Conservation (phyloP, 53 echinoderm and acorn worm genomes). For the Echinarachnius parma region DNA sequence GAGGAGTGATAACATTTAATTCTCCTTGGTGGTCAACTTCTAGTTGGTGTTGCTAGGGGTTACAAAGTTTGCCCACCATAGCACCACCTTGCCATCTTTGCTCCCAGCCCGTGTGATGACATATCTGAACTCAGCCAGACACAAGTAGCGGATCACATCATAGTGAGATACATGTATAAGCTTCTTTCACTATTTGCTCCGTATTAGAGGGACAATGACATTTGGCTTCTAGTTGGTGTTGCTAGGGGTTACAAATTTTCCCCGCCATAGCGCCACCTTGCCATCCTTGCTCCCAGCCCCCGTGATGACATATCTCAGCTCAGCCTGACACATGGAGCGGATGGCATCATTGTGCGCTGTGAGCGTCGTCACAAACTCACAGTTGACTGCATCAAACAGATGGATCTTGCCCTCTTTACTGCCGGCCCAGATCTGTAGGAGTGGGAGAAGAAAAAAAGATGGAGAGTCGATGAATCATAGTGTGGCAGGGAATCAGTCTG, state of each 20-base stretch:
- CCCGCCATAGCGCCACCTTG: slow-evolving; percentile 93
- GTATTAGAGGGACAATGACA: too few relatives aligned
- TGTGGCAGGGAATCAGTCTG: too few relatives aligned
- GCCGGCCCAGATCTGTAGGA: slow-evolving; percentile 83
- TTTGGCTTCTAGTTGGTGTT: too few relatives aligned
- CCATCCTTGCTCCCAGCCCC: slow-evolving; percentile 91
- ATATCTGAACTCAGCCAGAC: slow-evolving; percentile 59
- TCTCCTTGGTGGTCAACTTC: too few relatives aligned
- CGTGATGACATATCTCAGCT: slow-evolving; percentile 77
- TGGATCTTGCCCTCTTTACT: slow-evolving; percentile 92
- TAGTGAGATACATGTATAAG: too few relatives aligned
- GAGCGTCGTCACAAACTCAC: slow-evolving; percentile 59
- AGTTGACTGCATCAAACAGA: slow-evolving; percentile 68
- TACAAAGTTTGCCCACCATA: slow-evolving; percentile 72
- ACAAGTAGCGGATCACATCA: too few relatives aligned
- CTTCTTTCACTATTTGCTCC: too few relatives aligned
- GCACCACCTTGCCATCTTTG: slow-evolving; percentile 79
- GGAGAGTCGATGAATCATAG: too few relatives aligned
- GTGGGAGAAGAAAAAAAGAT: background rate
- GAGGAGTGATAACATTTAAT: too few relatives aligned
- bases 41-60: too few relatives aligned
- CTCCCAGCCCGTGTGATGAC: slow-evolving; percentile 83
- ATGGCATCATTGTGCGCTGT: slow-evolving; percentile 88
- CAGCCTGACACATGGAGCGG: slow-evolving; percentile 86
- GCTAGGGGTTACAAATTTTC: slow-evolving; percentile 49